Conservation (phyloP, 2,888 invertebrate genomes). For the Smittia sp. region DNA sequence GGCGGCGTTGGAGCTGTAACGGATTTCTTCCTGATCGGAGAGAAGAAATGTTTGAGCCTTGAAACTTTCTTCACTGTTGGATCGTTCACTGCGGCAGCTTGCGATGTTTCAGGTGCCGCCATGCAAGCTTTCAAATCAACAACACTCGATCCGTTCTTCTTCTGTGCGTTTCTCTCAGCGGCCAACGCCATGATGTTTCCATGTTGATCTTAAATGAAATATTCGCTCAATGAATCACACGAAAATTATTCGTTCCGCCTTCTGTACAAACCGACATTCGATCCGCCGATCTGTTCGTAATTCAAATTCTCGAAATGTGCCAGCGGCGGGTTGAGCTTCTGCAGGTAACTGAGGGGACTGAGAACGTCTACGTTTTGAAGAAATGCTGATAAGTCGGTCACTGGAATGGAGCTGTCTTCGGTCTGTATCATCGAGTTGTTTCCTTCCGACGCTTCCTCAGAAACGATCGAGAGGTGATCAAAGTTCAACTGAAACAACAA, state of each 20-base stretch:
- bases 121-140: neutral
- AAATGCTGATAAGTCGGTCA: constrained; percentile 28
- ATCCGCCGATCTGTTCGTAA: constrained; percentile 48
- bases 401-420: constrained; percentile 32
- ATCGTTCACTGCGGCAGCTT: neutral
- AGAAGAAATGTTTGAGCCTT: constrained; percentile 54
- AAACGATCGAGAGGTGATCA: constrained; percentile 71
- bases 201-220: neutral
- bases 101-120: neutral
- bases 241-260: neutral
- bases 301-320: constrained; percentile 53
- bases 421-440: neutral
- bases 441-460: constrained; percentile 24
- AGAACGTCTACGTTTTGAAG: constrained; percentile 28
- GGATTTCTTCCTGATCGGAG: constrained; percentile 52
- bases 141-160: neutral
- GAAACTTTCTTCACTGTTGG: constrained; percentile 42
- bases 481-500: constrained; percentile 52
- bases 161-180: neutral
- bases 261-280: constrained; percentile 12
- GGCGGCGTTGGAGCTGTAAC: constrained; percentile 48
- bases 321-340: constrained; percentile 51
- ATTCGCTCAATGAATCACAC: neutral
- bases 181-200: neutral
- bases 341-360: constrained; percentile 46